Evolutionary conservation across 2,797 vertebrate genomes (phyloP), one percentile per base, ranked within the genome.

Genomic region (Spheniscus humboldti): DNA sequence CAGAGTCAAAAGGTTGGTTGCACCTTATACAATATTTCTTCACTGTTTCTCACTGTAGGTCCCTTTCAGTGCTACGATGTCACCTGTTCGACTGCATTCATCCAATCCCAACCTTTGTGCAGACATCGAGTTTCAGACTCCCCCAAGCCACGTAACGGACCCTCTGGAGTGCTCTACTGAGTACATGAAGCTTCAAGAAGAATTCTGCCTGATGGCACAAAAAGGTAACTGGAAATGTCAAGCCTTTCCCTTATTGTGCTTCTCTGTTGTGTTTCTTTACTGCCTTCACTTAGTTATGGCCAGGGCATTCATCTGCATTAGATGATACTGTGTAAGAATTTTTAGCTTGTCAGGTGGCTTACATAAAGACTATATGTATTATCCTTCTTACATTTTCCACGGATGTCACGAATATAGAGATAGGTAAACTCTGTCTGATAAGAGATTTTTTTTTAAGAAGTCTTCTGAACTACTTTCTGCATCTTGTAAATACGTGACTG

Each of bases 101-200:
- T 99, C 99, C 92, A 99, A 99, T 97, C 99, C 99, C 69, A 99
- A 99, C 98, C 99, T 99, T 67, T 99, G 99, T 94, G 99, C 99
- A 43, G 99, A 99, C 93, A 98, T 99, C 25, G 99, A 99, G 96
- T 99, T 98, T 96, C 99, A 99, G 97, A 98, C 98, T 50, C 98
- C 99, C 2, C 98, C 98, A 55, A 98, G 98, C 76, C 98, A 99
- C 37, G 98, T 99, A 94, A 96, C 98, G 3, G 99, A 99, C 97
- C 98, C 98, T 77, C 97, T 99, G 33, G 99, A 99, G 95, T 98
- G 98, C 93, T 98, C 99, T 77, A 98, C 98, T 6, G 99, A 99
- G 97, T 99, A 99, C 97, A 99, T 99, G 97, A 99, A 99, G 96
- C 99, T 99, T 88, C 99, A 99, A 95, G 99, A 99, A 97, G 99